Conservation (phyloP, 2,888 invertebrate species). For the Netelia inedita region DNA sequence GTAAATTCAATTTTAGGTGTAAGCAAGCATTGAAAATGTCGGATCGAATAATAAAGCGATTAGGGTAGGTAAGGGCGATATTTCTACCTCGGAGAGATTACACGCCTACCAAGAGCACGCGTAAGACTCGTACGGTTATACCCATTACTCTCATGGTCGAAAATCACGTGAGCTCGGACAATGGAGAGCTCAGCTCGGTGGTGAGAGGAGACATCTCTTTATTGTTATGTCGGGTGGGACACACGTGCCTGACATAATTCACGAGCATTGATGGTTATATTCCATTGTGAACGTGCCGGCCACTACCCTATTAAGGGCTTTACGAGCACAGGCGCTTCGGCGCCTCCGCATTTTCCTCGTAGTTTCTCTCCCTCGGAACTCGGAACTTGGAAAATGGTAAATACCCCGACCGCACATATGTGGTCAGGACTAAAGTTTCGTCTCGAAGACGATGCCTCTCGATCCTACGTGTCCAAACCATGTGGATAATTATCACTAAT, state of each 20-base stretch:
- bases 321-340: slow-evolving; percentile 72
- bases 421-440: slow-evolving; percentile 21
- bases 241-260: slow-evolving; percentile 82
- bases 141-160: slow-evolving; percentile 26
- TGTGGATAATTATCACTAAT: background rate
- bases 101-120: background rate
- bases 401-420: slow-evolving; percentile 67
- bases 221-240: slow-evolving; percentile 76
- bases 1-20: slow-evolving; percentile 29
- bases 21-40: slow-evolving; percentile 9
- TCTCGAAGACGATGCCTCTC: slow-evolving; percentile 3
- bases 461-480: background rate
- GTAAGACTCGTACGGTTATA: slow-evolving; percentile 14
- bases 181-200: slow-evolving; percentile 13
- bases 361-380: slow-evolving; percentile 67
- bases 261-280: slow-evolving; percentile 80
- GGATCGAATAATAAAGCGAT: slow-evolving; percentile 51
- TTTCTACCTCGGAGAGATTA: slow-evolving; percentile 10
- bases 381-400: slow-evolving; percentile 75
- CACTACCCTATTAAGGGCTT: slow-evolving; percentile 77
- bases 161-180: slow-evolving; percentile 55
- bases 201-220: slow-evolving; percentile 76
- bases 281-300: slow-evolving; percentile 77
- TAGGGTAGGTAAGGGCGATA: background rate
- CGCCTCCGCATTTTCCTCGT: slow-evolving; percentile 24